Conservation (phyloP, 2,113 vertebrate species). For the Chamaea fasciata region DNA sequence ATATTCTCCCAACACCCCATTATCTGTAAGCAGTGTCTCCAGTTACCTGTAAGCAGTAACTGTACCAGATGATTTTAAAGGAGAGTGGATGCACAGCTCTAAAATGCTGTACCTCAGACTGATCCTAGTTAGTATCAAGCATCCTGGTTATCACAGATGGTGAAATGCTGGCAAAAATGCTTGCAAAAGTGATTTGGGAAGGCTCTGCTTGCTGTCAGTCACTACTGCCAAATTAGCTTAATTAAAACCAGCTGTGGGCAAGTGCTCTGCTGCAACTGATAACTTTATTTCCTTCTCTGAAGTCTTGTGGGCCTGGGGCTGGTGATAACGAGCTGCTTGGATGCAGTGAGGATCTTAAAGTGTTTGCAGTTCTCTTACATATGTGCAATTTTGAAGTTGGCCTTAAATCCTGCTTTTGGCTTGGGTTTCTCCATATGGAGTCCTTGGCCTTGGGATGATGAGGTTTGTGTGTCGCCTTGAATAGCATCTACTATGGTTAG, state of each 20-base stretch:
- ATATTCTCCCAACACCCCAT: background rate
- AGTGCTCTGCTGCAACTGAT: background rate
- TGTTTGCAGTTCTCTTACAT: constrained; percentile 21
- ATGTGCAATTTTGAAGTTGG: constrained; percentile 43
- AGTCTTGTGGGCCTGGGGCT: background rate
- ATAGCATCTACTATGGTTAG: background rate
- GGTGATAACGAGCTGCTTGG: constrained; percentile 3
- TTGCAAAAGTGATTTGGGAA: background rate
- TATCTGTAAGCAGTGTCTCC: background rate
- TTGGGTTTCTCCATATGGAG: background rate
- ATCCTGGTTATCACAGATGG: background rate
- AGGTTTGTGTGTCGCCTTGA: background rate
- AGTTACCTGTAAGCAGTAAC: background rate
- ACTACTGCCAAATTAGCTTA: background rate
- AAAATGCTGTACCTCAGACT: background rate
- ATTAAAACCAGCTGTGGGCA: constrained; percentile 39
- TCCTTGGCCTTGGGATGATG: background rate
- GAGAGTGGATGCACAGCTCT: background rate
- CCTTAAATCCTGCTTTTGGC: constrained; percentile 5
- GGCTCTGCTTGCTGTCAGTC: background rate
- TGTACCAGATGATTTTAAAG: background rate
- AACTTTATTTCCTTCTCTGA: constrained; percentile 22
- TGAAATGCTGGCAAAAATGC: background rate
- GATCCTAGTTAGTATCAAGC: background rate
- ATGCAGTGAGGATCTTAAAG: background rate